Evolutionary conservation across 2,888 invertebrate genomes (phyloP), one percentile per base, ranked within the genome.

Genomic region (Lydus trimaculatus): DNA sequence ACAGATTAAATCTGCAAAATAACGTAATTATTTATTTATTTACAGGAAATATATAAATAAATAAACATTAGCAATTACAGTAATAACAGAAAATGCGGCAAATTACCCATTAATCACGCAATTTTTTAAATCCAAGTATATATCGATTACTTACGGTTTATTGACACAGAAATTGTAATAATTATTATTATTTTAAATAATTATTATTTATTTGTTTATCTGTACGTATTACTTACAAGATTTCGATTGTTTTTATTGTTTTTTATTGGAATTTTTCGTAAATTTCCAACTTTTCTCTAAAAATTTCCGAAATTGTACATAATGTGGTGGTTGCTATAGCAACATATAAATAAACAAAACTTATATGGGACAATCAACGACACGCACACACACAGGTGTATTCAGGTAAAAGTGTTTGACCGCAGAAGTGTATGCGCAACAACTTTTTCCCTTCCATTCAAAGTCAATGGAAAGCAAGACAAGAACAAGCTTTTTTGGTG

Each of bases 321-420:
- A n/a, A 31, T 56, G 64, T 68, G 58, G 61, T 31, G 67, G 79
- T 80, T 73, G 69, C 79, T 75, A 79, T 80, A 72, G 79, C 60
- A 75, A 80, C 79, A 17, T 64, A 75, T 79, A 79, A 79, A 79
- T 78, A 80, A 78, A 23, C 31, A 52, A 52, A 36, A 65, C 20
- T 43, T 31, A 23, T 56, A n/a, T 28, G 56, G 7, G 2, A n/a
- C 56, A 56, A 56, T 56, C 56, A n/a, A 31, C 28, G 36, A 31
- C 17, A 60, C 20, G 36, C 2, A 31, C 4, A 13, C n/a, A 31
- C 2, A 9, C n/a, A 4, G 28, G 28, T 69, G 64, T 74, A 75
- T 66, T 66, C 64, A 72, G 72, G 71, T 72, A 73, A 76, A 76
- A 78, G 76, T 75, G 73, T 70, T 73, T 76, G 76, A 78, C 78